Percentiles rank a stretch among this genome's conserved stretches.
phyloP scores from a whole-genome alignment of 2,888 invertebrate species.

The Parnassius glacialis region DNA sequence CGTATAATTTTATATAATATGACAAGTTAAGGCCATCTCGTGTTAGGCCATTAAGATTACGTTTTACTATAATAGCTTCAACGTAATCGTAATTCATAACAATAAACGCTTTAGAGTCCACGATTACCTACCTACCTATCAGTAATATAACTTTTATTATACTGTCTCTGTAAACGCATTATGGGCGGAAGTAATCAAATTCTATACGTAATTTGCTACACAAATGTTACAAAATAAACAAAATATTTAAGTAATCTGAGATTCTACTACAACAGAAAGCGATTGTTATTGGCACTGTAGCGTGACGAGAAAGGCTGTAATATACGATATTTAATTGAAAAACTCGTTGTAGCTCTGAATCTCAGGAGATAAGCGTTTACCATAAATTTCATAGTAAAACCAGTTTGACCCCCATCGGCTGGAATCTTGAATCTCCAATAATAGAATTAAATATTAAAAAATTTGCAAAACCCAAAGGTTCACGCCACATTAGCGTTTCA shows the following conservation, averaged over 20 bases:
- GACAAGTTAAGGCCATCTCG: slow-evolving; percentile 2
- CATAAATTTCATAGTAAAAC: too few species aligned
- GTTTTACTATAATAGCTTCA: not conserved
- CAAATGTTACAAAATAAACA: not conserved
- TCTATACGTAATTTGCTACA: not conserved
- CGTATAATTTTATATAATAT: slow-evolving; percentile 9
- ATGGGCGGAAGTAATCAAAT: not conserved
- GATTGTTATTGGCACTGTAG: too few species aligned
- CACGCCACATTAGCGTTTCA: too few species aligned
- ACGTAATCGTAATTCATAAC: not conserved
- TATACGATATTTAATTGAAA: too few species aligned
- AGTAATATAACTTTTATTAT: slow-evolving; percentile 1
- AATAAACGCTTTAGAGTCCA: not conserved
- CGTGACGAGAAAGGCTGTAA: too few species aligned
- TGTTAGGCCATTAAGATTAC: slow-evolving; percentile 3
- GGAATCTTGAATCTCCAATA: too few species aligned
- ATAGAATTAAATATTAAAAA: too few species aligned
- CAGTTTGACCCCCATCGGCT: too few species aligned
- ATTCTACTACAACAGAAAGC: too few species aligned
- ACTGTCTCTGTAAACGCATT: not conserved
- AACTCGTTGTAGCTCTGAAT: too few species aligned
- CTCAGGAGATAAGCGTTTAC: too few species aligned
- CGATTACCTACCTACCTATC: not conserved
- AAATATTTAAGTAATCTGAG: not conserved
- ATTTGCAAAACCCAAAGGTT: too few species aligned